Evolutionary conservation across 2,888 invertebrate genomes (phyloP).

Genomic region (Hololepta plana): DNA sequence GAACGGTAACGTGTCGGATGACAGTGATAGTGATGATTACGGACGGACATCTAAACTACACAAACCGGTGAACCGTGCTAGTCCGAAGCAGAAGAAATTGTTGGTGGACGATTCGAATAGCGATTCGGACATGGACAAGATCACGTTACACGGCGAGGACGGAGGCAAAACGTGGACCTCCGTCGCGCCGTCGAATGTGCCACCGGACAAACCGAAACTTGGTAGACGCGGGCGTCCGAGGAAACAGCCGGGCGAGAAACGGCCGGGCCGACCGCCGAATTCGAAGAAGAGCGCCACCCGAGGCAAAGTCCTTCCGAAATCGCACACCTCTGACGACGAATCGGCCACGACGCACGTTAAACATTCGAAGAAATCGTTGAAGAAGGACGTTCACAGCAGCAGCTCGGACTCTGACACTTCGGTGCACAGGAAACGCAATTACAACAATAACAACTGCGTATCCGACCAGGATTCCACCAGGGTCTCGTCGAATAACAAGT

Average conservation of each 20-base stretch:
- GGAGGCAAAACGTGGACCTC: constrained; percentile 4
- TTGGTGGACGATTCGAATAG: constrained; percentile 18
- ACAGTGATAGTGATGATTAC: constrained; percentile 22
- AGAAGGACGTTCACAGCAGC: too few relatives aligned
- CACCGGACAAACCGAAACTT: constrained; percentile 15
- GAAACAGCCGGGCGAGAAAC: constrained; percentile 18
- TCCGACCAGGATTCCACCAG: constrained; percentile 13
- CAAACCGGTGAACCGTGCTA: constrained; percentile 22
- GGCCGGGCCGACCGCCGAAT: constrained; percentile 12
- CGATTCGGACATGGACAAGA: constrained; percentile 20
- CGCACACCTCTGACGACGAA: constrained; percentile 20
- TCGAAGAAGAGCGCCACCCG: constrained; percentile 8
- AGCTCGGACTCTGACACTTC: constrained; percentile 13
- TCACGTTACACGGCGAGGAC: constrained; percentile 5
- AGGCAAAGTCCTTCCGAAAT: constrained; percentile 7
- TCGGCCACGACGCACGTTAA: constrained; percentile 16
- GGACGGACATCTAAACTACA: constrained; percentile 15
- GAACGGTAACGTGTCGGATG: too few relatives aligned
- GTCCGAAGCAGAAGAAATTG: constrained; percentile 19
- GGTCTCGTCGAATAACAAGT: constrained; percentile 13
- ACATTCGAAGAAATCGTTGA: constrained; percentile 17
- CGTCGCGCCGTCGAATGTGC: constrained; percentile 11
- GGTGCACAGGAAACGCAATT: too few relatives aligned
- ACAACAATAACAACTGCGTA: too few relatives aligned
- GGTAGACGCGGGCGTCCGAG: constrained; percentile 26